Conservation (phyloP, 2,113 vertebrate species). For the Salminus brasiliensis region DNA sequence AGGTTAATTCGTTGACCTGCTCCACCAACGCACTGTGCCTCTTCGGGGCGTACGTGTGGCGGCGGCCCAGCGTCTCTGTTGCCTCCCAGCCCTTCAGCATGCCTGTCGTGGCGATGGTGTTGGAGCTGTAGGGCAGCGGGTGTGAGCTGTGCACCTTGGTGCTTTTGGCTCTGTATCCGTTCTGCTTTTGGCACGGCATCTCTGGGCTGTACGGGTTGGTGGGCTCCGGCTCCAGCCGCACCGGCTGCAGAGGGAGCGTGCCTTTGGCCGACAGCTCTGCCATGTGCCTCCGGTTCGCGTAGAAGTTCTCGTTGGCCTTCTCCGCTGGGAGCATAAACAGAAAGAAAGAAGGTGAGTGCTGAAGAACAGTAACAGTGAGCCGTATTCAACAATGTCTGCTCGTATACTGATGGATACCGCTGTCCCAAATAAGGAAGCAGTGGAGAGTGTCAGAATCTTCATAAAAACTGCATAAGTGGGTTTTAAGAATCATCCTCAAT, state of each 20-base stretch:
- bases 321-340: slow-evolving; percentile 79
- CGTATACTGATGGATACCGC: too few relatives aligned
- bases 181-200: slow-evolving; percentile 80
- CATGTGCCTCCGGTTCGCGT: slow-evolving; percentile 84
- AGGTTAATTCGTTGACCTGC: slow-evolving; percentile 81
- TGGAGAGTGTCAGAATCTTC: too few relatives aligned
- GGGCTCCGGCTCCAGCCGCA: slow-evolving; percentile 84
- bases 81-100: slow-evolving; percentile 84
- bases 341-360: slow-evolving; percentile 24
- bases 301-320: slow-evolving; percentile 91
- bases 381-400: not conserved
- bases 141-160: slow-evolving; percentile 71
- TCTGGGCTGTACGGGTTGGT: slow-evolving; percentile 85
- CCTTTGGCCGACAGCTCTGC: slow-evolving; percentile 87
- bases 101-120: slow-evolving; percentile 64
- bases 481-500: too few relatives aligned
- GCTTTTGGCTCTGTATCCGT: slow-evolving; percentile 83
- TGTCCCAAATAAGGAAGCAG: too few relatives aligned
- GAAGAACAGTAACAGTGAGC: slow-evolving; percentile 7
- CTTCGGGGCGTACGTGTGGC: slow-evolving; percentile 81
- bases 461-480: too few relatives aligned
- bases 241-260: slow-evolving; percentile 85
- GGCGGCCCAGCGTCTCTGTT: slow-evolving; percentile 81
- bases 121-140: slow-evolving; percentile 57
- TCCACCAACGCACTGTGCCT: slow-evolving; percentile 81